These are phyloP conservation scores for Apolygus lucorum DNA, from an alignment of 1,140 invertebrate genomes.

Conservation along the genomic window DNA sequence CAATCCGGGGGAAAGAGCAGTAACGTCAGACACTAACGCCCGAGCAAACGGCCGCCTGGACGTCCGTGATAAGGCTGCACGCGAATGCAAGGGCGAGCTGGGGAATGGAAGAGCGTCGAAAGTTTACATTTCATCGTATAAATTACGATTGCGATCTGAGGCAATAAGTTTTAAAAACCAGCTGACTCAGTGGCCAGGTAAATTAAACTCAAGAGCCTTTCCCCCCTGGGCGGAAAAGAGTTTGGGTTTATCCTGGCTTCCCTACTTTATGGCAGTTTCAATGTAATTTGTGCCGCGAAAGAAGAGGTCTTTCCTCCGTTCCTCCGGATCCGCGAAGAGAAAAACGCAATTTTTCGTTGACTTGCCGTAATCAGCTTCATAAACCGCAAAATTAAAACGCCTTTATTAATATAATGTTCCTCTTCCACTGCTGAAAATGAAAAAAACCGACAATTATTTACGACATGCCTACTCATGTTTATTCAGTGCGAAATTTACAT, in stretches of 20 bases:
- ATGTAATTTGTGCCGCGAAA: constrained; percentile 15
- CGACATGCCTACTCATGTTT: too few species aligned
- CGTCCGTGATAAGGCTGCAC: background rate
- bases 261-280: background rate
- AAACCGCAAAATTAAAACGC: too few species aligned
- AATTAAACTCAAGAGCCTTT: constrained; percentile 11
- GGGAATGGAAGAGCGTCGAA: background rate
- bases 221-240: background rate
- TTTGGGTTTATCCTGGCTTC: constrained; percentile 10
- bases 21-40: background rate
- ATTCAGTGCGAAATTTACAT: too few species aligned
- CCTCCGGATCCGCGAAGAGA: too few species aligned
- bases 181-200: constrained; percentile 18
- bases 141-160: constrained; percentile 14
- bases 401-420: too few species aligned
- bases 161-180: constrained; percentile 16
- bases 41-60: background rate
- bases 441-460: too few species aligned
- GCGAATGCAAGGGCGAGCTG: background rate
- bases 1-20: background rate
- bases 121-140: constrained; percentile 21
- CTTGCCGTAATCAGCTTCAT: too few species aligned
- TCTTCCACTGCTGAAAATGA: too few species aligned
- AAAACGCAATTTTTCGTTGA: too few species aligned
- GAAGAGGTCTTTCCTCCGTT: too few species aligned